Conservation (phyloP, 2,113 vertebrate genomes). For the Corvus moneduloides region DNA sequence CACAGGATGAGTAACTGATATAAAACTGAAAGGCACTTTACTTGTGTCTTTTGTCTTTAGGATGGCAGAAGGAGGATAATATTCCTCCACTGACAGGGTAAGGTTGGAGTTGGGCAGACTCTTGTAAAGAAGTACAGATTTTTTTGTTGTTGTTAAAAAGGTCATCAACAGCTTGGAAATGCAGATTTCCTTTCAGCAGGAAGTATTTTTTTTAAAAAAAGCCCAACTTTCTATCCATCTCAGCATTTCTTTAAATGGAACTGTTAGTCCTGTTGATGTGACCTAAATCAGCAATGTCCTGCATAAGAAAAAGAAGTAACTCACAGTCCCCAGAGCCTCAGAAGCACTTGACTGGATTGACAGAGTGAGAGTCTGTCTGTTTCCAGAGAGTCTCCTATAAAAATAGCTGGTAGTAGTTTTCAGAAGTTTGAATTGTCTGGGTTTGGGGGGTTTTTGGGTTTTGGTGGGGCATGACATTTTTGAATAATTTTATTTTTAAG, state of each 20-base stretch:
- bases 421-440: not conserved
- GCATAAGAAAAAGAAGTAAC: conserved; percentile 40
- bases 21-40: conserved; percentile 16
- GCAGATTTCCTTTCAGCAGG: conserved; percentile 41
- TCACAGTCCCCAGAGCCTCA: conserved; percentile 18
- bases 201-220: not conserved
- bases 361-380: not conserved
- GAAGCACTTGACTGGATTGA: conserved; percentile 27
- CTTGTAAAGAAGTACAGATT: not conserved
- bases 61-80: not conserved
- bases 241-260: conserved; percentile 58
- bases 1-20: conserved; percentile 8
- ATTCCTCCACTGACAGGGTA: not conserved
- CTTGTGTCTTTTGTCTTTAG: conserved; percentile 45
- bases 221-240: not conserved
- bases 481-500: not conserved
- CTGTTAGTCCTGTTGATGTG: conserved; percentile 54
- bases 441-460: not conserved
- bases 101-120: not conserved
- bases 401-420: conserved; percentile 24
- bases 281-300: conserved; percentile 61
- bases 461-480: not conserved
- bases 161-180: conserved; percentile 35
- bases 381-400: not conserved
- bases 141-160: conserved; percentile 18